phyloP scores from a whole-genome alignment of 2,888 invertebrate genomes.

The Diarsia mendica region DNA sequence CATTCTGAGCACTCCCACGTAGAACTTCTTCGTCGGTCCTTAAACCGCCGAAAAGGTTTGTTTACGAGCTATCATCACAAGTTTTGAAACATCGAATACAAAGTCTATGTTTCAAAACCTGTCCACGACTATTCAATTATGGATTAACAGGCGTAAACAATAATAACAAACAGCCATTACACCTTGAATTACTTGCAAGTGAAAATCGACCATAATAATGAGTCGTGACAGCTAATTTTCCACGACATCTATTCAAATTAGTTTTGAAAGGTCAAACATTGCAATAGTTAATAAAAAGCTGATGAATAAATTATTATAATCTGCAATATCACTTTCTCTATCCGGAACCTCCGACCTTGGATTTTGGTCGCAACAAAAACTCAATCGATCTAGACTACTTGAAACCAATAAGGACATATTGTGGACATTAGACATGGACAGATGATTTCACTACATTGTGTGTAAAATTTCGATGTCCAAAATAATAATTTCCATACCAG shows the following conservation, averaged over 20 bases:
- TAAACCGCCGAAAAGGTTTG: no score
- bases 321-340: constrained; percentile 33
- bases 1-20: no score
- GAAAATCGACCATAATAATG: constrained; percentile 30
- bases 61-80: not conserved
- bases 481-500: not conserved
- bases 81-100: not conserved
- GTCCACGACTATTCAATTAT: not conserved
- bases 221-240: constrained; percentile 41
- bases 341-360: constrained; percentile 47
- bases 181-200: constrained; percentile 44
- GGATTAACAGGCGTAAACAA: not conserved
- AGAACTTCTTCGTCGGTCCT: no score
- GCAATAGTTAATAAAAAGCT: constrained; percentile 36
- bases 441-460: not conserved
- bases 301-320: constrained; percentile 27
- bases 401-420: not conserved
- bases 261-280: constrained; percentile 42
- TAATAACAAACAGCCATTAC: constrained; percentile 2
- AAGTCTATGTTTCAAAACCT: not conserved
- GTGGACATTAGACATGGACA: not conserved
- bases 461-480: not conserved
- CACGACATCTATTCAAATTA: constrained; percentile 48
- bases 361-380: not conserved
- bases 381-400: not conserved